Evolutionary conservation across 2,797 vertebrate genomes (phyloP), one percentile per base, ranked within the genome.

Genomic region (Bryconaethiops microstoma): DNA sequence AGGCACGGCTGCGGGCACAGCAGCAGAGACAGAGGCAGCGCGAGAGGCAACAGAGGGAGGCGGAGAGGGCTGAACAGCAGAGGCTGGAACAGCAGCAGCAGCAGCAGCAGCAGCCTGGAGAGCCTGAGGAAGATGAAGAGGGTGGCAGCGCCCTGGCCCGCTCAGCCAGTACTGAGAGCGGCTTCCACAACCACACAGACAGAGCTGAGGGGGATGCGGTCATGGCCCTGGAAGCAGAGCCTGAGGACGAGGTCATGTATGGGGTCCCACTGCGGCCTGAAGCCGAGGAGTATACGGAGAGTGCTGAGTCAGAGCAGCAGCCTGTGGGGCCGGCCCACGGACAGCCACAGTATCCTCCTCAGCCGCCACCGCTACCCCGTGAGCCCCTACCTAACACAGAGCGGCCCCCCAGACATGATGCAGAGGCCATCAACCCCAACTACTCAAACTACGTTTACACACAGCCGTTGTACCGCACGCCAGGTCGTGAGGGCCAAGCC

Each of bases 141-240:
- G 91, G 80, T 84, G 96, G 85, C 89, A 76, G 83, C 23, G 91
- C 85, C 40, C 91, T 98, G 85, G 96, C 95, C 57, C 95, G 97
- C 52, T 98, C 97, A 0, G 97, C 96, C 7, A 98, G 97, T 91
- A 98, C 97, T 0, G 97, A 99, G 91, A 99, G 97, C 0, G 96
- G 96, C 84, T 98, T 99, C 88, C 97, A 99, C 93, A 97, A 96
- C 87, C 97, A 99, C 85, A 97, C 95, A 0, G 97, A 99, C 91
- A 95, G 96, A 6, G 96, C 95, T 0, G 97, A 99, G 87, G 97
- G 97, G 0, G 97, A 98, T 2, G 94, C 94, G 17, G 90, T 94
- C 39, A 90, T 94, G 45, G 90, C 91, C 29, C 86, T 90, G 80
- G 93, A 93, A 87, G 92, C 93, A 0, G 91, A 91, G 83, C 88